Percentiles rank a stretch among this genome's conserved stretches.
phyloP scores from a whole-genome alignment of 1,140 invertebrate genomes.

The Macrocentrus cingulum region DNA sequence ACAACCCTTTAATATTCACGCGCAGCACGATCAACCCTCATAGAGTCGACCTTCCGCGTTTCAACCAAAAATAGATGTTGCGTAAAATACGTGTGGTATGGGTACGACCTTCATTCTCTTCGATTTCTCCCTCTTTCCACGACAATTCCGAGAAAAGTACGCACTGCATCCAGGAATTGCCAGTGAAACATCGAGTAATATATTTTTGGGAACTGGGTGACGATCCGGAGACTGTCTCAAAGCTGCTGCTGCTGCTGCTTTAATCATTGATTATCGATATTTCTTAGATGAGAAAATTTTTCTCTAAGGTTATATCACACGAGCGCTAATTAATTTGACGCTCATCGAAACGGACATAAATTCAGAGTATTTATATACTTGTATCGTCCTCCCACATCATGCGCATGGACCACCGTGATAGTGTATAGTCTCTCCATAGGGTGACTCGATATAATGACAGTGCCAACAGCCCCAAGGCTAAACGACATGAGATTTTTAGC shows the following conservation, averaged over 20 bases:
- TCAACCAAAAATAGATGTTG: slow-evolving; percentile 27
- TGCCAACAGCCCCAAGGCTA: not conserved
- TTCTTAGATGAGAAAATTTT: too few relatives aligned
- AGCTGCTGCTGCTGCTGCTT: too few relatives aligned
- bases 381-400: not conserved
- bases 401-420: slow-evolving; percentile 3
- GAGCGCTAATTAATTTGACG: too few relatives aligned
- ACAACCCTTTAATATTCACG: slow-evolving; percentile 22
- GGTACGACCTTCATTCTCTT: slow-evolving; percentile 13
- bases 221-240: too few relatives aligned
- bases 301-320: too few relatives aligned
- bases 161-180: too few relatives aligned
- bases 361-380: too few relatives aligned
- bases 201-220: too few relatives aligned
- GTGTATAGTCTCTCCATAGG: not conserved
- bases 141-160: not conserved
- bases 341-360: too few relatives aligned
- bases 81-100: slow-evolving; percentile 11
- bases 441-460: not conserved
- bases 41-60: slow-evolving; percentile 23
- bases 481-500: too few relatives aligned
- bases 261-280: too few relatives aligned
- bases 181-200: too few relatives aligned
- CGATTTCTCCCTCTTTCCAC: slow-evolving; percentile 13
- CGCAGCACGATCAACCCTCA: slow-evolving; percentile 28